Percentiles rank a stretch among this genome's conserved stretches.
These are phyloP conservation scores for Meteorus colon DNA, from an alignment of 2,888 invertebrate genomes.

Conservation along the genomic window DNA sequence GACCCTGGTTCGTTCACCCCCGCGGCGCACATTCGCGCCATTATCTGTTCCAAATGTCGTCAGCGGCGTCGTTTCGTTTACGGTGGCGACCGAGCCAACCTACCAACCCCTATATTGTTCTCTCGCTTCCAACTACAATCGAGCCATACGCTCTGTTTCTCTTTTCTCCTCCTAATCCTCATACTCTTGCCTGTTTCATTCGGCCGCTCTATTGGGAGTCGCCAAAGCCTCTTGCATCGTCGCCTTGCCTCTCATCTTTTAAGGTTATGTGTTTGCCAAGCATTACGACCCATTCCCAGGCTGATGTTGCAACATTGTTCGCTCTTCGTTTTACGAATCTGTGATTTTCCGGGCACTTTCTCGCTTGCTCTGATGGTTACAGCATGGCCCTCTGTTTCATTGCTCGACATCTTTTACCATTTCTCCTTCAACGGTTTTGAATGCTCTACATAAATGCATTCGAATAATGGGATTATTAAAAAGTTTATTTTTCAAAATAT, in stretches of 20 bases:
- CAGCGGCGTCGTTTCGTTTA: conserved; percentile 72
- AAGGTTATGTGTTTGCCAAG: conserved; percentile 68
- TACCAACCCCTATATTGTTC: conserved; percentile 49
- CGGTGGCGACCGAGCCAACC: conserved; percentile 59
- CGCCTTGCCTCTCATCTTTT: conserved; percentile 63
- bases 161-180: conserved; percentile 25
- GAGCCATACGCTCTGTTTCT: conserved; percentile 37
- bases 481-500: background rate
- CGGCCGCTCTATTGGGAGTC: conserved; percentile 30
- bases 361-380: conserved; percentile 49
- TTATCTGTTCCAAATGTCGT: conserved; percentile 74
- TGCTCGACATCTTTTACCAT: conserved; percentile 21
- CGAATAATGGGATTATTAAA: conserved; percentile 13
- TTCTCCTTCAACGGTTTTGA: conserved; percentile 27
- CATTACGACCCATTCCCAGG: conserved; percentile 68
- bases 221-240: conserved; percentile 47
- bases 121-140: conserved; percentile 33
- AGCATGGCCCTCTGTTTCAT: conserved; percentile 10
- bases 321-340: conserved; percentile 64
- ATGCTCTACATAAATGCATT: background rate
- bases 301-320: conserved; percentile 37
- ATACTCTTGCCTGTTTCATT: conserved; percentile 9
- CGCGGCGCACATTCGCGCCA: conserved; percentile 72
- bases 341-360: conserved; percentile 54
- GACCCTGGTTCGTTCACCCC: conserved; percentile 73